These are phyloP conservation scores for Fopius arisanus DNA, from an alignment of 1,140 invertebrate genomes.

Conservation along the genomic window DNA sequence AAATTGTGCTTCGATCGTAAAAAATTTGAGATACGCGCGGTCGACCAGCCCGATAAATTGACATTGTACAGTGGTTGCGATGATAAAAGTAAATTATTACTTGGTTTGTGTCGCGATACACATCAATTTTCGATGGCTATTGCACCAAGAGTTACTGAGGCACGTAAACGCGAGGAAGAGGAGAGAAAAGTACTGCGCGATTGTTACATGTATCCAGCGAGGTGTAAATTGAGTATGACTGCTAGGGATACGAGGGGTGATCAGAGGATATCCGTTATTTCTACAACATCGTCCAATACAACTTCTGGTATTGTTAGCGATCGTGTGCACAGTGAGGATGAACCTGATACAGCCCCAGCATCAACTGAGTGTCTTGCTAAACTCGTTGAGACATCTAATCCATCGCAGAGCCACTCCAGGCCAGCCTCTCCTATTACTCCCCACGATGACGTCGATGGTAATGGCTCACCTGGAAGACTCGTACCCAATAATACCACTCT, in stretches of 20 bases:
- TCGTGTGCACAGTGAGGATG: slow-evolving; percentile 91
- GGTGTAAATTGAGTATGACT: slow-evolving; percentile 69
- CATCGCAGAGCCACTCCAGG: slow-evolving; percentile 25
- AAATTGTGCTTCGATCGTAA: slow-evolving; percentile 95
- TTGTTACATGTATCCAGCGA: slow-evolving; percentile 71
- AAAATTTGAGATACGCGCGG: slow-evolving; percentile 93
- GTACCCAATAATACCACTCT: background rate
- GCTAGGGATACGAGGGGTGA: slow-evolving; percentile 73
- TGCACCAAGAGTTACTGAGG: slow-evolving; percentile 81
- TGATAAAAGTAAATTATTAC: slow-evolving; percentile 89
- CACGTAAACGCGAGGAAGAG: slow-evolving; percentile 79
- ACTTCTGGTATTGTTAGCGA: slow-evolving; percentile 95
- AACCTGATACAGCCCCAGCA: slow-evolving; percentile 75
- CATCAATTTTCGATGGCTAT: slow-evolving; percentile 96
- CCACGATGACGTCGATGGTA: slow-evolving; percentile 49
- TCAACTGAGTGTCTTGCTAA: slow-evolving; percentile 59
- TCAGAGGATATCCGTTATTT: slow-evolving; percentile 90
- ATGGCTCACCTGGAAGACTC: slow-evolving; percentile 36
- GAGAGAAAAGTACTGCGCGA: slow-evolving; percentile 66
- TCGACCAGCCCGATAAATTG: slow-evolving; percentile 81
- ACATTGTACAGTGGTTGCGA: slow-evolving; percentile 90
- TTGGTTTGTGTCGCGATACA: slow-evolving; percentile 87
- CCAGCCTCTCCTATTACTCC: slow-evolving; percentile 34
- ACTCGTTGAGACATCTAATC: slow-evolving; percentile 48
- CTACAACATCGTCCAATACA: slow-evolving; percentile 90